phyloP scores from a whole-genome alignment of 2,888 invertebrate genomes.

The Plagodis pulveraria region DNA sequence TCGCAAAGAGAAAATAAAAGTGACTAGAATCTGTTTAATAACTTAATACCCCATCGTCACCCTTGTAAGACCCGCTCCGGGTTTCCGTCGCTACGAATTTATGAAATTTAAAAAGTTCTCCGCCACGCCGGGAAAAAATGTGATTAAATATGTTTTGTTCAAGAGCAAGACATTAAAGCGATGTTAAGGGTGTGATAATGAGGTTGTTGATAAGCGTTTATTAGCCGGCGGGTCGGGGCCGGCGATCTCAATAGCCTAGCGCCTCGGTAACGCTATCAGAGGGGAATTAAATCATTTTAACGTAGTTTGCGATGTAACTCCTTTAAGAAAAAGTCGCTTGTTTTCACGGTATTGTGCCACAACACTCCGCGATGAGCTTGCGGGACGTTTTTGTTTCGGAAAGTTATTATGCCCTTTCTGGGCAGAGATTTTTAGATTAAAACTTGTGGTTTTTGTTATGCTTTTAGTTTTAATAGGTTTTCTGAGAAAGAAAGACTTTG shows the following conservation, averaged over 20 bases:
- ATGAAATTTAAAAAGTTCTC: slow-evolving; percentile 81
- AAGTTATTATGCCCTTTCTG: slow-evolving; percentile 50
- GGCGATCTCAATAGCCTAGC: slow-evolving; percentile 70
- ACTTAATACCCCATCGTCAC: slow-evolving; percentile 41
- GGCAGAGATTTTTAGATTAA: slow-evolving; percentile 23
- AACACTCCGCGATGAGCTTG: slow-evolving; percentile 46
- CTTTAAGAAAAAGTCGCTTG: slow-evolving; percentile 72
- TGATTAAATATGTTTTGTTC: slow-evolving; percentile 86
- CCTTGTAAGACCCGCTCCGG: slow-evolving; percentile 36
- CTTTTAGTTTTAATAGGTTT: slow-evolving; percentile 10
- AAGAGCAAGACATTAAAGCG: slow-evolving; percentile 85
- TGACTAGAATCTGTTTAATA: slow-evolving; percentile 29
- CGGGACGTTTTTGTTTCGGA: slow-evolving; percentile 49
- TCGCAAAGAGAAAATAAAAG: slow-evolving; percentile 21
- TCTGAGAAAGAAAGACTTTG: neutral
- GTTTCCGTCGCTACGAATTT: slow-evolving; percentile 54
- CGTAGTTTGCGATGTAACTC: slow-evolving; percentile 73
- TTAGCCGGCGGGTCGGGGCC: slow-evolving; percentile 73
- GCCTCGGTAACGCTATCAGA: slow-evolving; percentile 73
- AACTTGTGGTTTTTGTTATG: slow-evolving; percentile 11
- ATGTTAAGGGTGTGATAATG: slow-evolving; percentile 86
- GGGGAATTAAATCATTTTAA: slow-evolving; percentile 84
- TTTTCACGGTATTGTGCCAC: slow-evolving; percentile 67
- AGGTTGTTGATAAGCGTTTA: slow-evolving; percentile 85
- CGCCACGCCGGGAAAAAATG: slow-evolving; percentile 73